Evolutionary conservation across 2,797 vertebrate genomes (phyloP), one percentile per base, ranked within the genome.

Genomic region (Anabas testudineus): DNA sequence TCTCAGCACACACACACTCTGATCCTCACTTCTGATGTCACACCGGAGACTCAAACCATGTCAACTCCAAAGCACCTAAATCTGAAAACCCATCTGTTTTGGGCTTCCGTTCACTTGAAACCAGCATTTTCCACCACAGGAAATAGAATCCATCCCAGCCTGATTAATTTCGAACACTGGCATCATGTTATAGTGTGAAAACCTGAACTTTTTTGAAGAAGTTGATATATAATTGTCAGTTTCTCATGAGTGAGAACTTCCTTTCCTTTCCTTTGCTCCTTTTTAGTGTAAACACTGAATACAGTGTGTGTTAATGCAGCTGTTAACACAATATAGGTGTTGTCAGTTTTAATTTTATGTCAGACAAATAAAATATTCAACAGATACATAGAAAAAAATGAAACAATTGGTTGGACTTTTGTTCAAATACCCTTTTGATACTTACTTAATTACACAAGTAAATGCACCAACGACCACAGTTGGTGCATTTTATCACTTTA

Each of bases 1-100:
- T 82, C 85, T 76, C 84, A 10, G 54, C 54, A 39, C 71, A 71
- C 80, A 74, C 78, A 52, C 81, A 32, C 30, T 68, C 83, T 74
- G 81, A 88, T 81, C 76, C 63, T 67, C 34, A 60, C 78, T 67
- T 80, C 68, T 66, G 81, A 85, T 79, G 77, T 86, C 80, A 83
- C 71, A 83, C 18, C 7, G 43, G 60, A 76, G 53, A 69, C 69
- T 67, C 49, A 28, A 56, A 71, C 63, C 53, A 16, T 78, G 74
- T 84, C 80, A 71, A 53, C 49, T 39, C 59, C 47, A 67, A 36
- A 74, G 42, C 67, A 68, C 47, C 54, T 49, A 53, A 45, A 70
- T 70, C 72, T 72, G 28, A 78, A 76, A 67, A 63, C 5, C 0
- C 14, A 32, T 54, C 58, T 69, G 67, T 60, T 49, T 42, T 24